phyloP scores from a whole-genome alignment of 2,888 invertebrate genomes.

The Exocentrus adspersus region DNA sequence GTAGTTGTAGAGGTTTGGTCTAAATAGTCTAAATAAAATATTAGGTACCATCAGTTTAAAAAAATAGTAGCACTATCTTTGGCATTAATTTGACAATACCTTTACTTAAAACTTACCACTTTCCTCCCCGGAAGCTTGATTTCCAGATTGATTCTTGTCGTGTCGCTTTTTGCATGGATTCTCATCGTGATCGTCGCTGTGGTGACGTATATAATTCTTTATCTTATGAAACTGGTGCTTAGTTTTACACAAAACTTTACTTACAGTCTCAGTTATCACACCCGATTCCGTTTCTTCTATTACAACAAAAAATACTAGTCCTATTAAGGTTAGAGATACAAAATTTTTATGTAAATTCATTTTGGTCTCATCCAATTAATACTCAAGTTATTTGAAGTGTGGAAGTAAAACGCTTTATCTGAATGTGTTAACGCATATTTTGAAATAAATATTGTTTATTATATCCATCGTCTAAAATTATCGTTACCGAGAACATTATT shows the following conservation, averaged over 20 bases:
- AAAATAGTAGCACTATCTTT: too few species aligned
- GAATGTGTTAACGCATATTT: not conserved
- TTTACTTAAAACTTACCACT: not conserved
- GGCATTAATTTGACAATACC: not conserved
- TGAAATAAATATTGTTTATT: not conserved
- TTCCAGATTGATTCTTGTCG: not conserved
- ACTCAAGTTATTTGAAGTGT: not conserved
- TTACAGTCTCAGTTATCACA: not conserved
- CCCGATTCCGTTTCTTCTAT: not conserved
- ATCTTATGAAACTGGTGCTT: constrained; percentile 23
- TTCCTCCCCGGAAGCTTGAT: not conserved
- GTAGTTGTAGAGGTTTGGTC: not conserved
- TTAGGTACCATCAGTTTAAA: too few species aligned
- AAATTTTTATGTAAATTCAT: not conserved
- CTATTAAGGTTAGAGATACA: not conserved
- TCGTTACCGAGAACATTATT: not conserved
- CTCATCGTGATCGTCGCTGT: constrained; percentile 19
- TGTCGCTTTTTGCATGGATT: constrained; percentile 15
- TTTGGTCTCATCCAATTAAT: not conserved
- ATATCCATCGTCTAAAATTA: not conserved
- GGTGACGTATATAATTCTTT: constrained; percentile 9
- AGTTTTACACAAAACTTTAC: not conserved
- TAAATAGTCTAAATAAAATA: not conserved
- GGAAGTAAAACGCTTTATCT: not conserved
- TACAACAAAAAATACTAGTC: not conserved